Percentiles rank a stretch among this genome's conserved stretches.
These are phyloP conservation scores for Vidua chalybeata DNA, from an alignment of 2,113 vertebrate genomes.

Conservation along the genomic window DNA sequence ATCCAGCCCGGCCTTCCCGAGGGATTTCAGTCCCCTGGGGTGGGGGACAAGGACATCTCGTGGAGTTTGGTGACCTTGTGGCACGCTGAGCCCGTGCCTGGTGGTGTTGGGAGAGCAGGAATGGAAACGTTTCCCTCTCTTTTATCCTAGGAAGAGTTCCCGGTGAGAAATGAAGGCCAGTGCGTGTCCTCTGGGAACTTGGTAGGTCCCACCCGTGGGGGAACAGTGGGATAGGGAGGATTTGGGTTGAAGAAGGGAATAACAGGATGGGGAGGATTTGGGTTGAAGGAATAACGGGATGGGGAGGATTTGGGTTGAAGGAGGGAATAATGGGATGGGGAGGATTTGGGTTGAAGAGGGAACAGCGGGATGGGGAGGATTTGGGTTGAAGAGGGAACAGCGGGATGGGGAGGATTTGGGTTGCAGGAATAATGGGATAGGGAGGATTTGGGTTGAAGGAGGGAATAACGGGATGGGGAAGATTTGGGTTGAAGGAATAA, in stretches of 20 bases:
- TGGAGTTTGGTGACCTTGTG: accelerated
- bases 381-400: not conserved
- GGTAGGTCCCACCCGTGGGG: not conserved
- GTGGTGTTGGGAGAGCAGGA: not conserved
- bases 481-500: not conserved
- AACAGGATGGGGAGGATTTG: not conserved
- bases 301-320: not conserved
- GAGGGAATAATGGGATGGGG: not conserved
- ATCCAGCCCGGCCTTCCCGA: not conserved
- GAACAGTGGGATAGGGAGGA: not conserved
- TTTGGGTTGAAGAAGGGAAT: not conserved
- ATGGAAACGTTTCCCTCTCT: not conserved
- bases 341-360: not conserved
- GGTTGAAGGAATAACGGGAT: not conserved
- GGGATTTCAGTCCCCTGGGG: not conserved
- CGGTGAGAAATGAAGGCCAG: not conserved
- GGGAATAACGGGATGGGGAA: too few species aligned
- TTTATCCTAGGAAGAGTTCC: slow-evolving; percentile 29
- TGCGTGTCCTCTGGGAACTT: not conserved
- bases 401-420: too few species aligned
- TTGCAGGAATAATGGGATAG: not conserved
- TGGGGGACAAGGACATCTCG: not conserved
- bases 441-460: not conserved
- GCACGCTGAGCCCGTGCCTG: accelerated
- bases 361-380: not conserved